Evolutionary conservation across 2,888 invertebrate genomes (phyloP), one percentile per base, ranked within the genome.

Genomic region (Plutella xylostella): DNA sequence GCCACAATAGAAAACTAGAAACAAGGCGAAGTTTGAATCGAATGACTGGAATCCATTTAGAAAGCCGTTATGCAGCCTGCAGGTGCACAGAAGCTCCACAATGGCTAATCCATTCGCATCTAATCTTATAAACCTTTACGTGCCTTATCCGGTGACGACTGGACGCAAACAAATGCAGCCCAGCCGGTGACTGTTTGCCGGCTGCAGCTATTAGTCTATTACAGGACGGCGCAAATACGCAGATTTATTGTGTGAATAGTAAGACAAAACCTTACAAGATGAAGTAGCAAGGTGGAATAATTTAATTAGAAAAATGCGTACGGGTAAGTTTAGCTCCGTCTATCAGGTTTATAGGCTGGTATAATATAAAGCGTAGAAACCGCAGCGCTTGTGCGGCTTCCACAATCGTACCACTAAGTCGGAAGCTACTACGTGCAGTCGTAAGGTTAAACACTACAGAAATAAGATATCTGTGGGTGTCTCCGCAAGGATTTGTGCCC

Each of bases 381-480:
- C 82, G 64, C 80, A 79, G 60, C 70, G 65, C 61, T 84, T 73
- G 65, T 70, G 55, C 53, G 84, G 83, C 68, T 85, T 84, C 84
- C 52, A 67, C 65, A 84, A 72, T 77, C 75, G 78, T 77, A 69
- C 68, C 59, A 61, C 63, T 68, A 73, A 76, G 79, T 78, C 70
- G 80, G 79, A 79, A 80, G 71, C 70, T 67, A 66, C 60, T 66
- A 61, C 51, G 57, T 42, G 71, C 76, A 75, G 72, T 74, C 75
- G 72, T 80, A 78, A 83, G 85, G 85, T 85, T 84, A 85, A 85
- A 82, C 68, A 74, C 72, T 76, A 71, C 62, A 82, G 84, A 82
- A 85, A 85, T 74, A 76, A 84, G 84, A 85, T 85, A 85, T 77
- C 67, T 65, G 68, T 65, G 66, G 67, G 65, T 58, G 62, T 63